Base-by-base conservation (phyloP, 2,888 invertebrate genomes). In the Limnephilus auricula region DNA sequence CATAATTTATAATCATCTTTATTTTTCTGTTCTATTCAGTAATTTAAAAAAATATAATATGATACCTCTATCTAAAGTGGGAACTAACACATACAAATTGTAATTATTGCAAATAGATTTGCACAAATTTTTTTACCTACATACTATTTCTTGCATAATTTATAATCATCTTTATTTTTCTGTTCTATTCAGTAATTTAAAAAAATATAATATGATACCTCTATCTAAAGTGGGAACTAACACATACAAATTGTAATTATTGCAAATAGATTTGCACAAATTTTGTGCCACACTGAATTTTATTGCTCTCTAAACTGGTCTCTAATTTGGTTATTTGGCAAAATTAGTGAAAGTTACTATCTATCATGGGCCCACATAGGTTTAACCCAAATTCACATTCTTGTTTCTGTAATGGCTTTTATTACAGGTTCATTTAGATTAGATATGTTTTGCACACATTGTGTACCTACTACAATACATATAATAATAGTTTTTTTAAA, bases 321-420 rank as follows among this genome's bases (percentile, higher is more conserved):
- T 15, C n/a, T n/a, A n/a, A n/a, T 15, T 32, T 18, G n/a, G 32
- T 82, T 82, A 82, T 82, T 82, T 32, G 34, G 82, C 25, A 82
- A 82, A 79, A 82, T 32, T 45, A 50, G 86, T 86, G 86, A 86
- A 86, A 86, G 86, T 86, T 15, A 31, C 25, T 37, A 37, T 13
- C 37, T 86, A 86, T 31, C 50, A 30, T 50, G n/a, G 31, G 65
- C 86, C 86, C 86, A 86, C 86, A 86, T 86, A 30, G n/a, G 86
- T 50, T 50, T 45, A 86, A 86, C 86, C 86, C 18, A 45, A 86
- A 31, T 86, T 86, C 6, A 45, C 86, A 86, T 86, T 86, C 65
- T 85, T 65, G 65, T 65, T n/a, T 45, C n/a, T 65, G 31, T 65
- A 86, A 45, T 50, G 13, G 18, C 10, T 25, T 86, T 31, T 86